phyloP scores from a whole-genome alignment of 2,888 invertebrate genomes.

The Brenthis ino region DNA sequence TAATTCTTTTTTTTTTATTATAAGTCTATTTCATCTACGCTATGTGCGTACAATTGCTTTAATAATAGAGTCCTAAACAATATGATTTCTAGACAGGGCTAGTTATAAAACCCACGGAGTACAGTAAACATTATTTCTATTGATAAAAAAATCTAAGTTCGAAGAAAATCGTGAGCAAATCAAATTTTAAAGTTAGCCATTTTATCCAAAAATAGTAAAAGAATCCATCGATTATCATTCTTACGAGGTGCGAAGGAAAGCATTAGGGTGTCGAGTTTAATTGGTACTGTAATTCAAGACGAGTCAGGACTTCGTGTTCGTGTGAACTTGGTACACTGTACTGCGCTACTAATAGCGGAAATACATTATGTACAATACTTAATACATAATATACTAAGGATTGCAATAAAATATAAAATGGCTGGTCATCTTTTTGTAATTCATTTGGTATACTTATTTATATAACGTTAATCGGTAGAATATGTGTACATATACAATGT shows the following conservation, averaged over 20 bases:
- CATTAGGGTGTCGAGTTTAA: slow-evolving; percentile 75
- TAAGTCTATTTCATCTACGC: no score
- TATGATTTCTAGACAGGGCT: no score
- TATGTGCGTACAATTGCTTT: no score
- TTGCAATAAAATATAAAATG: no score
- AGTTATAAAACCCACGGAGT: not conserved
- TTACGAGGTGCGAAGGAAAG: slow-evolving; percentile 69
- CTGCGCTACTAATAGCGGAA: slow-evolving; percentile 49
- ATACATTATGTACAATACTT: slow-evolving; percentile 20
- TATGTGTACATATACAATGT: not conserved
- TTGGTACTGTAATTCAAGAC: slow-evolving; percentile 77
- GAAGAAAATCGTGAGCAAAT: slow-evolving; percentile 49
- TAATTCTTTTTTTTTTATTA: no score
- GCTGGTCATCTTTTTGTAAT: no score
- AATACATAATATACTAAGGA: not conserved
- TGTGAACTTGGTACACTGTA: slow-evolving; percentile 52
- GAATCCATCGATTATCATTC: slow-evolving; percentile 56
- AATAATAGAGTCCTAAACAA: no score
- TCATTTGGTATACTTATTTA: no score
- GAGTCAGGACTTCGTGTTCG: slow-evolving; percentile 63
- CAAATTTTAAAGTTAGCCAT: not conserved
- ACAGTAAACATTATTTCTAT: not conserved
- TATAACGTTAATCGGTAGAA: no score
- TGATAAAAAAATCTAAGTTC: not conserved
- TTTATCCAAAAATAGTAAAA: slow-evolving; percentile 28